A percentile compares a stretch with the other conserved stretches of the same genome.
Conservation (phyloP, 2,888 invertebrate genomes). For the Cylindroiulus punctatus region DNA sequence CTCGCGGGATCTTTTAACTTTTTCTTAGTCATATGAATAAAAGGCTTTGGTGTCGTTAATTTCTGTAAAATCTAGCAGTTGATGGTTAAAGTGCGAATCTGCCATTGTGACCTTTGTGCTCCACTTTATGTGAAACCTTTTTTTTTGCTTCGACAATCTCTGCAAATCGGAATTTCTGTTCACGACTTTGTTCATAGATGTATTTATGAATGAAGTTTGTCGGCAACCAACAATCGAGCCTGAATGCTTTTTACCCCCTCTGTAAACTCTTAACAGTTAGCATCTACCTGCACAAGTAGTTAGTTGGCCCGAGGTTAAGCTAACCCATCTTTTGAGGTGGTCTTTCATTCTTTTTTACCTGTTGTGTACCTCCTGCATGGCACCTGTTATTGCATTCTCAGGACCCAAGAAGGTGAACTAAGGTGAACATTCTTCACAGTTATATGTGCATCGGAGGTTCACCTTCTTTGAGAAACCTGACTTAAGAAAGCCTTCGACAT, state of each 20-base stretch:
- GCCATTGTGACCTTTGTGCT: background rate
- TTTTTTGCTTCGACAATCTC: background rate
- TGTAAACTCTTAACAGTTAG: conserved; percentile 45
- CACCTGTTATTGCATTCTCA: conserved; percentile 52
- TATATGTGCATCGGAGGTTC: conserved; percentile 44
- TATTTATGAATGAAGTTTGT: conserved; percentile 51
- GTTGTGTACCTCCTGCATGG: conserved; percentile 46
- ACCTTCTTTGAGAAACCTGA: conserved; percentile 33
- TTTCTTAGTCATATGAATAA: background rate
- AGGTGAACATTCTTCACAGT: conserved; percentile 49
- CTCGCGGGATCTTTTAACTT: background rate
- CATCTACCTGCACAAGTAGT: conserved; percentile 32
- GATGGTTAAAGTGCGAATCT: conserved; percentile 11
- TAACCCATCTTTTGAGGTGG: conserved; percentile 51
- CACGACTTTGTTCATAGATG: conserved; percentile 49
- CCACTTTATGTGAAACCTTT: conserved; percentile 39
- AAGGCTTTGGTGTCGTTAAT: background rate
- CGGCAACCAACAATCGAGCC: conserved; percentile 46
- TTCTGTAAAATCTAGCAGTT: conserved; percentile 35
- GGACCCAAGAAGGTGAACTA: conserved; percentile 50
- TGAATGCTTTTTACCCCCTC: conserved; percentile 47
- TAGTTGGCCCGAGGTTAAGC: conserved; percentile 45
- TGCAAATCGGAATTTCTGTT: conserved; percentile 50
- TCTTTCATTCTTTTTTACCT: conserved; percentile 52
- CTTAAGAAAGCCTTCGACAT: conserved; percentile 48